Conservation (phyloP, 92 coral and sea anemone species). For the Scolanthus callimorphus region DNA sequence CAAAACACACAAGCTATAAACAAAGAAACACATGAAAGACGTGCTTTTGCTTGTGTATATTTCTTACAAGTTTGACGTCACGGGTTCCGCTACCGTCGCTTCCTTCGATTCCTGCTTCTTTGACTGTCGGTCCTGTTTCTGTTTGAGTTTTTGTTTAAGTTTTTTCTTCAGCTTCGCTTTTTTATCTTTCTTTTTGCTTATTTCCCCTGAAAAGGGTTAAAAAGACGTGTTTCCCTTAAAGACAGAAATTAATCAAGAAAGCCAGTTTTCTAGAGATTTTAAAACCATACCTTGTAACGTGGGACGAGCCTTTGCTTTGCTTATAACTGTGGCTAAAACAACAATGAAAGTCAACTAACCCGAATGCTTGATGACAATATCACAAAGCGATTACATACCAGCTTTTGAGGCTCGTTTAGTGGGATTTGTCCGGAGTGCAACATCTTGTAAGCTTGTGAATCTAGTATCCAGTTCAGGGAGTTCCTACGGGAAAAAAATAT, state of each 20-base stretch:
- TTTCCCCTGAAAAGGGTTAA: slow-evolving; percentile 31
- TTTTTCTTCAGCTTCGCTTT: slow-evolving; percentile 86
- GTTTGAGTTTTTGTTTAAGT: slow-evolving; percentile 81
- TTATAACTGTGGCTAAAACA: neutral
- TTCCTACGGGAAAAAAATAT: slow-evolving; percentile 36
- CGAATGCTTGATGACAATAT: too few relatives aligned
- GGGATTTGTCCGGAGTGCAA: slow-evolving; percentile 82
- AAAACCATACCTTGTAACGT: neutral
- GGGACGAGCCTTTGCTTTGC: neutral
- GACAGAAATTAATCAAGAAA: too few relatives aligned
- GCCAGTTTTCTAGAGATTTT: too few relatives aligned
- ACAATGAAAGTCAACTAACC: too few relatives aligned
- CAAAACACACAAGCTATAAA: too few relatives aligned
- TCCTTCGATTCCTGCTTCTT: slow-evolving; percentile 25
- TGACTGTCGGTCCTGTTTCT: slow-evolving; percentile 71
- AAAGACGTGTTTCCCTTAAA: too few relatives aligned
- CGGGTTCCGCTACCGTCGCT: slow-evolving; percentile 6
- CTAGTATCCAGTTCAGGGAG: slow-evolving; percentile 95
- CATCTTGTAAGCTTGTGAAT: slow-evolving; percentile 76
- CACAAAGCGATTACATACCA: slow-evolving; percentile 33
- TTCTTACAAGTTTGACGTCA: slow-evolving; percentile 13
- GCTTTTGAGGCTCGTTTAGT: slow-evolving; percentile 73
- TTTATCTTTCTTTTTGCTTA: slow-evolving; percentile 84
- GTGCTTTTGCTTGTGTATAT: too few relatives aligned
- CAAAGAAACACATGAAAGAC: too few relatives aligned